Conservation (phyloP, 92 coral and sea anemone species). For the Siderastrea radians region DNA sequence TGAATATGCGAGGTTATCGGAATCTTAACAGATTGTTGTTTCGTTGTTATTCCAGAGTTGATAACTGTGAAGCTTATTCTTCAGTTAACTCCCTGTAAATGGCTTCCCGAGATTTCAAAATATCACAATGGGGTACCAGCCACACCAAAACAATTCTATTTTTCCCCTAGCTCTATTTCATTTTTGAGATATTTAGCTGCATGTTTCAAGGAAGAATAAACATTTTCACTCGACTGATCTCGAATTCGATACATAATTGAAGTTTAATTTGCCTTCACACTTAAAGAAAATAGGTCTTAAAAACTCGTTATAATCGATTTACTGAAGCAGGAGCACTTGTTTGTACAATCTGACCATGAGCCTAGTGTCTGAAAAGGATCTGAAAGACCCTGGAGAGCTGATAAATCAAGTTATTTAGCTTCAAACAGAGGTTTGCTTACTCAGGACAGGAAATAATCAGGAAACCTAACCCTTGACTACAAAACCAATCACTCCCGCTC, state of each 20-base stretch:
- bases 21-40: constrained; percentile 8
- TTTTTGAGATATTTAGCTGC: too few relatives aligned
- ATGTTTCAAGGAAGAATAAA: neutral
- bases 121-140: neutral
- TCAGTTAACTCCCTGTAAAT: neutral
- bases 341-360: neutral
- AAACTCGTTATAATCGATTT: constrained; percentile 24
- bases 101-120: neutral
- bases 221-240: neutral
- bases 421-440: neutral
- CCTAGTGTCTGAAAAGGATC: neutral
- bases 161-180: neutral
- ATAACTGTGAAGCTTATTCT: neutral
- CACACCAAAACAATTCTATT: neutral
- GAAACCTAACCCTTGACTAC: constrained; percentile 37
- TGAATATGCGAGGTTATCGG: constrained; percentile 42
- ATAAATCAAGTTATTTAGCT: neutral
- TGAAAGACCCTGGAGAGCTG: too few relatives aligned
- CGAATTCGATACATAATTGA: constrained; percentile 7
- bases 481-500: constrained; percentile 18
- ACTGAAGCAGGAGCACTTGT: neutral
- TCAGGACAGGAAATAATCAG: constrained; percentile 11
- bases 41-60: constrained; percentile 10
- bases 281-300: neutral
- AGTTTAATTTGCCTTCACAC: constrained; percentile 18